These are phyloP conservation scores for Cacoxenus indagator DNA, from an alignment of 2,888 invertebrate species.

Conservation along the genomic window DNA sequence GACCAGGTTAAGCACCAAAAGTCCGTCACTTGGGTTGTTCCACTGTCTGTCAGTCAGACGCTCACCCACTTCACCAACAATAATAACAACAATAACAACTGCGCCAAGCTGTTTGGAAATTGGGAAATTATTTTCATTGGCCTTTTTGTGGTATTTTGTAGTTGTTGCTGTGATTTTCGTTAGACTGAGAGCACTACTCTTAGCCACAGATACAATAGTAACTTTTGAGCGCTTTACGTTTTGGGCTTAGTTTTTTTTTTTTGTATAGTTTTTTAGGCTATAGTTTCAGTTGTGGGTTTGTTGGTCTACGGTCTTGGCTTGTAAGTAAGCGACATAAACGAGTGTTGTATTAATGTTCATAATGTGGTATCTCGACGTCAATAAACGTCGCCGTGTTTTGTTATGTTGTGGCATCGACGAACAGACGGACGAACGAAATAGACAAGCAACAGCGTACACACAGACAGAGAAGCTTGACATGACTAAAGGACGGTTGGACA, in stretches of 20 bases:
- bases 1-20: no score
- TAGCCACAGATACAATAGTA: neutral
- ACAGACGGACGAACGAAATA: conserved; percentile 37
- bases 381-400: conserved; percentile 64
- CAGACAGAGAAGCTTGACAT: conserved; percentile 51
- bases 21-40: neutral
- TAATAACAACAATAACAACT: conserved; percentile 2
- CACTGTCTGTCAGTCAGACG: conserved; percentile 5
- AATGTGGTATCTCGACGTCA: conserved; percentile 70
- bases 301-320: conserved; percentile 45
- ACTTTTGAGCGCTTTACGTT: neutral
- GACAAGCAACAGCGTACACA: conserved; percentile 36
- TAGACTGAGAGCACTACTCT: neutral
- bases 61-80: conserved; percentile 11
- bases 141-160: conserved; percentile 5
- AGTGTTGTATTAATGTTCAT: conserved; percentile 70
- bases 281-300: neutral
- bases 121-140: conserved; percentile 57
- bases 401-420: conserved; percentile 8
- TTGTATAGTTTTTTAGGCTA: neutral
- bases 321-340: conserved; percentile 69
- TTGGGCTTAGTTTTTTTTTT: neutral
- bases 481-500: conserved; percentile 39
- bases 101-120: conserved; percentile 55
- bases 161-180: neutral